phyloP scores from a whole-genome alignment of 1,140 invertebrate genomes.

The Caenorhabditis tropicalis region DNA sequence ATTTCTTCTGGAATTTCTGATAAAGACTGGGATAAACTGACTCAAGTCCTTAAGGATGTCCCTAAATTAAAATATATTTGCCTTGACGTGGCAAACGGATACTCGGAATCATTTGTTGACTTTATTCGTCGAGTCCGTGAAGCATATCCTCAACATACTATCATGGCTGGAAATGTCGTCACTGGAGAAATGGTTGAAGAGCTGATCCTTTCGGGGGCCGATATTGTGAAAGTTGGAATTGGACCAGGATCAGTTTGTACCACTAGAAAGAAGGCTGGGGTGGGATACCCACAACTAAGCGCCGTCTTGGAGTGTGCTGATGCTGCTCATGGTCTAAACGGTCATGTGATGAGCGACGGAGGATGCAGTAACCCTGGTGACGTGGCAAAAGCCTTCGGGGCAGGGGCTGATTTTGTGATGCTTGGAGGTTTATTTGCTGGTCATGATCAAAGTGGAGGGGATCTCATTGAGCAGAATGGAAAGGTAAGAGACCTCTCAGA shows the following conservation, averaged over 20 bases:
- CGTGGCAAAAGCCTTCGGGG: constrained; percentile 93
- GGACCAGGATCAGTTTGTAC: constrained; percentile 94
- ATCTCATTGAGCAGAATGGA: constrained; percentile 81
- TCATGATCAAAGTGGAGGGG: constrained; percentile 89
- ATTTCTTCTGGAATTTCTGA: constrained; percentile 82
- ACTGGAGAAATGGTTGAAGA: constrained; percentile 97
- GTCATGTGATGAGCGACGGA: constrained; percentile 87
- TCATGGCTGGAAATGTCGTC: constrained; percentile 90
- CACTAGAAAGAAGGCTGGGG: constrained; percentile 90
- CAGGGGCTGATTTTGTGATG: constrained; percentile 95
- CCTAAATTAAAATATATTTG: constrained; percentile 83
- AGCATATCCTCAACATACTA: constrained; percentile 83
- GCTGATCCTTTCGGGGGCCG: constrained; percentile 88
- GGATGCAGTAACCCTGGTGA: constrained; percentile 92
- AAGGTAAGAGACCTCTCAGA: no score
- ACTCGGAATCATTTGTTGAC: constrained; percentile 91
- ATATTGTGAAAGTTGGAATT: constrained; percentile 92
- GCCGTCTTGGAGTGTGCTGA: constrained; percentile 93
- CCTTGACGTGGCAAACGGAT: constrained; percentile 93
- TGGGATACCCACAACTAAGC: constrained; percentile 92
- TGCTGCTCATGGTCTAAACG: constrained; percentile 87
- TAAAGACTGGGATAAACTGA: constrained; percentile 72
- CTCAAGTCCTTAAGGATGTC: constrained; percentile 78
- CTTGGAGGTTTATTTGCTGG: constrained; percentile 92
- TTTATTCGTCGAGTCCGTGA: constrained; percentile 84